phyloP scores from a whole-genome alignment of 2,888 invertebrate species.

The Craniophora ligustri region DNA sequence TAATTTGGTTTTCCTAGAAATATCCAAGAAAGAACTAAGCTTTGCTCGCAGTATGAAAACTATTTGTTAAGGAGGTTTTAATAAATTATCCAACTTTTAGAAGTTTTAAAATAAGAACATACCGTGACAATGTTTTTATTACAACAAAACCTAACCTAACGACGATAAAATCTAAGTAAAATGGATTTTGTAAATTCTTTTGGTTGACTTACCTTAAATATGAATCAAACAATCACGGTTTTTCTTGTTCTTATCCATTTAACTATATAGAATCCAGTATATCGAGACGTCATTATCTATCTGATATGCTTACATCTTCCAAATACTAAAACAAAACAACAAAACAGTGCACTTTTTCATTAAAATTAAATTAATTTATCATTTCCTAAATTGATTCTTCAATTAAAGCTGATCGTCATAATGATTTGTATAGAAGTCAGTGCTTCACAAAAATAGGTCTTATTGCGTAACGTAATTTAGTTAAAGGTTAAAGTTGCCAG shows the following conservation, averaged over 20 bases:
- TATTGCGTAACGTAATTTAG: slow-evolving; percentile 24
- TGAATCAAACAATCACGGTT: no score
- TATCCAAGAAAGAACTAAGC: background rate
- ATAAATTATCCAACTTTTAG: background rate
- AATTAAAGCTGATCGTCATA: slow-evolving; percentile 12
- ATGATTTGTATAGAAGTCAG: slow-evolving; percentile 25
- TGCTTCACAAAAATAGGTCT: slow-evolving; percentile 15
- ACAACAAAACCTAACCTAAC: background rate
- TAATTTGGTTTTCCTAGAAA: background rate
- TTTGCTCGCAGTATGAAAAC: background rate
- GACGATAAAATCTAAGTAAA: no score
- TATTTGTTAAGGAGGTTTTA: background rate
- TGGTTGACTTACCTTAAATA: no score
- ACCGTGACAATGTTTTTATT: background rate
- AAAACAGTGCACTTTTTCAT: background rate
- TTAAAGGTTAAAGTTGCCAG: slow-evolving; percentile 20
- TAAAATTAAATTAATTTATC: slow-evolving; percentile 6
- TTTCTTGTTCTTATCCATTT: no score
- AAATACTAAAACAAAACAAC: no score
- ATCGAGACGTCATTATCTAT: no score
- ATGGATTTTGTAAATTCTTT: no score
- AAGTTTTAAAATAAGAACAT: background rate
- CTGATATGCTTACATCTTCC: no score
- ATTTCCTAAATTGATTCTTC: slow-evolving; percentile 26
- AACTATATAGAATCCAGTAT: no score